Conservation (phyloP, 1,140 invertebrate genomes). For the Helicorthomorpha holstii region DNA sequence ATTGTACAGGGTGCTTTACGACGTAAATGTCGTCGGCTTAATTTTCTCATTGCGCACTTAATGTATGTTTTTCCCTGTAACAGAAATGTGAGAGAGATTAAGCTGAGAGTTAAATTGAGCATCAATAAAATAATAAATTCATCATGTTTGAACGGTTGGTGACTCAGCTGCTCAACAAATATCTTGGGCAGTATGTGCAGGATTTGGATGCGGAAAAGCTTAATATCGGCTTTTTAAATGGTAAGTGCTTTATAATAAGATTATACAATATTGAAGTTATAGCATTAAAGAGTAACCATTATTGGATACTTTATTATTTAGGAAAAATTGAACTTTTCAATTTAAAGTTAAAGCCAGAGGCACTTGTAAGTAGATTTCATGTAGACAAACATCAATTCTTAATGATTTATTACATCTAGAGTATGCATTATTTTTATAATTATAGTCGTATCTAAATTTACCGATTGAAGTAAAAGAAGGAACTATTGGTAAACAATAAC, state of each 20-base stretch:
- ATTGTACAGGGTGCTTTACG: too few relatives aligned
- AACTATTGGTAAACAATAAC: conserved; percentile 39
- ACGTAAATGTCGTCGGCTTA: too few relatives aligned
- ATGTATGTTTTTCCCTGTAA: too few relatives aligned
- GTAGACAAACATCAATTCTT: neutral
- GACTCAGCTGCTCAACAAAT: conserved; percentile 54
- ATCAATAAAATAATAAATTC: neutral
- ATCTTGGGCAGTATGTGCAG: conserved; percentile 61
- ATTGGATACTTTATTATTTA: conserved; percentile 8
- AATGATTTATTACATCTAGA: neutral
- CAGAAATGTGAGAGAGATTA: too few relatives aligned
- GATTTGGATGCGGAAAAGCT: conserved; percentile 64
- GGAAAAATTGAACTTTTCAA: conserved; percentile 50
- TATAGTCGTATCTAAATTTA: conserved; percentile 56
- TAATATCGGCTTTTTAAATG: conserved; percentile 63
- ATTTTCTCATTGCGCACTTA: too few relatives aligned
- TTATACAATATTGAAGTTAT: neutral
- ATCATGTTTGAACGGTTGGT: conserved; percentile 49
- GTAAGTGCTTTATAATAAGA: conserved; percentile 21
- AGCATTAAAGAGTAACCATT: too few relatives aligned
- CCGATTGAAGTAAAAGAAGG: conserved; percentile 65
- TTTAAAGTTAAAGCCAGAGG: conserved; percentile 57
- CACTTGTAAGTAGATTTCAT: conserved; percentile 39
- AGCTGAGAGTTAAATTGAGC: too few relatives aligned
- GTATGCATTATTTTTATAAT: conserved; percentile 16